Evolutionary conservation across 2,888 invertebrate species (phyloP).

Genomic region (Caenorhabditis sulstoni): DNA sequence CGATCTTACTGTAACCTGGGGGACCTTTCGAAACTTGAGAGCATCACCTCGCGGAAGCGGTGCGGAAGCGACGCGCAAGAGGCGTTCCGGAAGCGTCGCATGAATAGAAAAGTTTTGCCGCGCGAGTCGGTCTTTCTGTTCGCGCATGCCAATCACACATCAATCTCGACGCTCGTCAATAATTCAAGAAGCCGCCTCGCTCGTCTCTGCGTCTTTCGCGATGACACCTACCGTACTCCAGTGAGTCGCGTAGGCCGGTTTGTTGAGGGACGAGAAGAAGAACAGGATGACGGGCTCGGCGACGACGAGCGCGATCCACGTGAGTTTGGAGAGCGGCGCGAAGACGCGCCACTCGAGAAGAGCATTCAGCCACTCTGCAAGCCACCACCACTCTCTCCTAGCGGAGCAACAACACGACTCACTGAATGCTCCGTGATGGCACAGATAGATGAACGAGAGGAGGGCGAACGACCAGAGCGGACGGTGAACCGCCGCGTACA

Average conservation of each 20-base stretch:
- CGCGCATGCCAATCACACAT: slow-evolving; percentile 57
- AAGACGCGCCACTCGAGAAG: slow-evolving; percentile 76
- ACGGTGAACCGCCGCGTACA: slow-evolving; percentile 75
- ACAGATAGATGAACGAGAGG: slow-evolving; percentile 69
- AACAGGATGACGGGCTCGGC: slow-evolving; percentile 78
- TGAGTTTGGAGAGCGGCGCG: slow-evolving; percentile 75
- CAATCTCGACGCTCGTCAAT: slow-evolving; percentile 45
- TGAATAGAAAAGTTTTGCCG: slow-evolving; percentile 30
- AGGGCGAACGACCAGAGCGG: slow-evolving; percentile 73
- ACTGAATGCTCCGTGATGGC: slow-evolving; percentile 67
- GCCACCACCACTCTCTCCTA: background rate
- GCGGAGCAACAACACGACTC: slow-evolving; percentile 2
- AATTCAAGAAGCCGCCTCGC: slow-evolving; percentile 23
- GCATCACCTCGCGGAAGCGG: too few species aligned
- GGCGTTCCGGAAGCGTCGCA: slow-evolving; percentile 49
- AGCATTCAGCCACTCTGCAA: slow-evolving; percentile 64
- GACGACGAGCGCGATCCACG: slow-evolving; percentile 71
- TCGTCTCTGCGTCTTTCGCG: too few species aligned
- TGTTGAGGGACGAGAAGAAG: slow-evolving; percentile 79
- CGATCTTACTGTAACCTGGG: too few species aligned
- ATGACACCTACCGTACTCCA: slow-evolving; percentile 76
- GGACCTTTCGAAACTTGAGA: background rate
- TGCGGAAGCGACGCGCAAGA: too few species aligned
- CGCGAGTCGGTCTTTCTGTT: slow-evolving; percentile 10
- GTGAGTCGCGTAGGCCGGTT: slow-evolving; percentile 77